Evolutionary conservation across 2,113 vertebrate genomes (phyloP).

Genomic region (Neofelis nebulosa): DNA sequence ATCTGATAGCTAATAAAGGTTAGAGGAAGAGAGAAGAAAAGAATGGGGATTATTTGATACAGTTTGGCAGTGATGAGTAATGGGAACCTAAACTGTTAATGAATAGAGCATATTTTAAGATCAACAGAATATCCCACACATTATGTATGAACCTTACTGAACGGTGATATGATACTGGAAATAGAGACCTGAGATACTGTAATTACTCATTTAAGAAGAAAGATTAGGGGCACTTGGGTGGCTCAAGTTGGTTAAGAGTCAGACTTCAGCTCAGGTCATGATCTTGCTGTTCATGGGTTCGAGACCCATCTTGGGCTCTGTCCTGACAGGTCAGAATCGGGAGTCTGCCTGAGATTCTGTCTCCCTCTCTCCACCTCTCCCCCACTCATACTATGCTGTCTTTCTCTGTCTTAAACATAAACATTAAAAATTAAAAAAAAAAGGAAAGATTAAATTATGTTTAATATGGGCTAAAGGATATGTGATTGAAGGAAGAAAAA

Average conservation of each 20-base stretch:
- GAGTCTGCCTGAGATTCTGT: no score
- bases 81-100: neutral
- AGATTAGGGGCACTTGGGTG: neutral
- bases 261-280: no score
- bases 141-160: neutral
- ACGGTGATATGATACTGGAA: neutral
- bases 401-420: no score
- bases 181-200: neutral
- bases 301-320: no score
- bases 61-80: neutral
- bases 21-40: neutral
- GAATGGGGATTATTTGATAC: neutral
- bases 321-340: no score
- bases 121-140: neutral
- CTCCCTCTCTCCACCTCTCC: no score
- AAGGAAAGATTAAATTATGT: neutral
- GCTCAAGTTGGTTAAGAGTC: no score
- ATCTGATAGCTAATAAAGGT: neutral
- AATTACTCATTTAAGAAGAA: slow-evolving; percentile 8
- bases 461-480: neutral
- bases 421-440: no score
- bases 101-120: neutral
- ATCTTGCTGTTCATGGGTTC: no score
- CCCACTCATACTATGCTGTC: no score
- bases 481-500: neutral